phyloP scores from a whole-genome alignment of 2,113 vertebrate genomes.

The Turnix velox region DNA sequence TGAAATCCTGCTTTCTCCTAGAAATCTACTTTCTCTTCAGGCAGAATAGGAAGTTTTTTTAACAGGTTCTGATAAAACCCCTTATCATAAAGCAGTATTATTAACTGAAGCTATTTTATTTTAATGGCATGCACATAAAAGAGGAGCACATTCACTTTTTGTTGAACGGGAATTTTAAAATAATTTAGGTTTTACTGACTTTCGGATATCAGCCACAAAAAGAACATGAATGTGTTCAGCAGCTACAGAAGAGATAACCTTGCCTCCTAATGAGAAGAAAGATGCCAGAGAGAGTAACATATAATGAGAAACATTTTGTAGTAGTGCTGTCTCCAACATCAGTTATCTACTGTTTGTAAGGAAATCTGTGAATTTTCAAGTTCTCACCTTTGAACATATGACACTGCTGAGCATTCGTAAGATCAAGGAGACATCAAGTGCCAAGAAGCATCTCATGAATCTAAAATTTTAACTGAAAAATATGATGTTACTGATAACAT shows the following conservation, averaged over 20 bases:
- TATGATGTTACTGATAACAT: fast-evolving
- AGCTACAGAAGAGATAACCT: background rate
- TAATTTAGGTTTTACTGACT: background rate
- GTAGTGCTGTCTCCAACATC: background rate
- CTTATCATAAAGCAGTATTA: background rate
- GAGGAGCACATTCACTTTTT: background rate
- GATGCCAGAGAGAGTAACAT: background rate
- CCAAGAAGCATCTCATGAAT: background rate
- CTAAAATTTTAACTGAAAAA: background rate
- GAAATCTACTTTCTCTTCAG: background rate
- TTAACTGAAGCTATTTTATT: background rate
- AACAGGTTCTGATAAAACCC: background rate
- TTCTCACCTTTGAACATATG: background rate
- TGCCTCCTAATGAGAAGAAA: background rate
- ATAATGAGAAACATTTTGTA: background rate
- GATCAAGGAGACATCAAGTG: background rate
- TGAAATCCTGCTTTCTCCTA: background rate
- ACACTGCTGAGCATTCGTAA: background rate
- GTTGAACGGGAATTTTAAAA: background rate
- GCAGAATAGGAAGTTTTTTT: background rate
- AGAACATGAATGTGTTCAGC: background rate
- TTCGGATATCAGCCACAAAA: background rate
- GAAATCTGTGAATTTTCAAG: background rate
- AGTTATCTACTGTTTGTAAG: background rate
- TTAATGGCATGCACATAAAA: background rate